Evolutionary conservation across 2,797 vertebrate genomes (phyloP).

Genomic region (Melanotaenia maccullochi): DNA sequence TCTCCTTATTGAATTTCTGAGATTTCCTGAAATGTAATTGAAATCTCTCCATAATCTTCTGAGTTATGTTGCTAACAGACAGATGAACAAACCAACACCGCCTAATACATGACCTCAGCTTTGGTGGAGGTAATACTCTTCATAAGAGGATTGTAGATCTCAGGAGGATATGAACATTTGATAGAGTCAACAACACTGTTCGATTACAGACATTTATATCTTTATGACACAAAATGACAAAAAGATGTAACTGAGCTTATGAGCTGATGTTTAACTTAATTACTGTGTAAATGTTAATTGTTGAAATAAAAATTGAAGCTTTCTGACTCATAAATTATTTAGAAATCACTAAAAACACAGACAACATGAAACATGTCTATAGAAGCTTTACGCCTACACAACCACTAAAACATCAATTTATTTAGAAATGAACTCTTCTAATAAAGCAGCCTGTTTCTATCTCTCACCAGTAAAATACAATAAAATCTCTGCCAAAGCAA

Average conservation of each 20-base stretch:
- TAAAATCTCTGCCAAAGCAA: neutral
- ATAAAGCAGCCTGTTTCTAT: conserved; percentile 37
- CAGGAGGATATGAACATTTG: neutral
- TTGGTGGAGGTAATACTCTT: too few species aligned
- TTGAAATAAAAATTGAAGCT: conserved; percentile 1
- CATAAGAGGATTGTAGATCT: too few species aligned
- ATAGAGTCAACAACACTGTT: neutral
- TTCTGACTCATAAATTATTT: conserved; percentile 4
- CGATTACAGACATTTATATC: neutral
- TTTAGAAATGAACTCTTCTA: conserved; percentile 16
- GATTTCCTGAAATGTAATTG: too few species aligned
- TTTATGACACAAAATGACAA: conserved; percentile 1
- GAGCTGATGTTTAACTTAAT: conserved; percentile 8
- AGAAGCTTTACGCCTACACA: conserved; percentile 15
- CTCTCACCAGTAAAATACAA: conserved; percentile 3
- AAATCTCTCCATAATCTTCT: too few species aligned
- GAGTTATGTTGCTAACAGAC: too few species aligned
- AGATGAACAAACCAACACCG: too few species aligned
- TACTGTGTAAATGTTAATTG: conserved; percentile 2
- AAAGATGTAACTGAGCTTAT: conserved; percentile 22
- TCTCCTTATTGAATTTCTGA: too few species aligned
- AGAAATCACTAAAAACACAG: neutral
- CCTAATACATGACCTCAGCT: too few species aligned
- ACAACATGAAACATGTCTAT: neutral
- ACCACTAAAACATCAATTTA: conserved; percentile 7